These are phyloP conservation scores for Muntiacus reevesi DNA, from an alignment of 2,113 vertebrate species.

Conservation along the genomic window DNA sequence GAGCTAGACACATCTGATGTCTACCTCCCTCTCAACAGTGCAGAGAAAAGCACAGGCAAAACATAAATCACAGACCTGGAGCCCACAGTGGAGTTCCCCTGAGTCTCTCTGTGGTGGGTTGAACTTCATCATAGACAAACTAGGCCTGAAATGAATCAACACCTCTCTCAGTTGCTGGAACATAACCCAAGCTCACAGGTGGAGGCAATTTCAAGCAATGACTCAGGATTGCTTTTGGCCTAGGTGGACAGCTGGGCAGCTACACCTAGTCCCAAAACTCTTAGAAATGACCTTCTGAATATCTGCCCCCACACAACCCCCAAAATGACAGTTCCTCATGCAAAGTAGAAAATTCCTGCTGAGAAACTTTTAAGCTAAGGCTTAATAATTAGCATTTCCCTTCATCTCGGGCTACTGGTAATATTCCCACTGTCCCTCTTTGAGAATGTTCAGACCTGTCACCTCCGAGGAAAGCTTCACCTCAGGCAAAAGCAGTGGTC, in stretches of 20 bases:
- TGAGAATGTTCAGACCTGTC: conserved; percentile 14
- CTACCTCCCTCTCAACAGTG: not conserved
- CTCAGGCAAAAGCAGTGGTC: not conserved
- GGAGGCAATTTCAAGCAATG: conserved; percentile 32
- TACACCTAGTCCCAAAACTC: conserved; percentile 17
- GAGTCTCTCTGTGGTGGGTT: conserved; percentile 51
- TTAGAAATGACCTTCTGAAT: conserved; percentile 21
- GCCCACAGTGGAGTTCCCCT: conserved; percentile 48
- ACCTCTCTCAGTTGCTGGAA: conserved; percentile 41
- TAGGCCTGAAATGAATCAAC: conserved; percentile 49
- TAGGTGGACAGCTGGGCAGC: conserved; percentile 13
- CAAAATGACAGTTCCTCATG: not conserved
- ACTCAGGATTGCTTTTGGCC: conserved; percentile 25
- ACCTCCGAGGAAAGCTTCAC: not conserved
- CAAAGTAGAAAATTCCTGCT: not conserved
- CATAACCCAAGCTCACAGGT: conserved; percentile 17
- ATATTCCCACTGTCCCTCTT: not conserved
- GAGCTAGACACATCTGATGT: not conserved
- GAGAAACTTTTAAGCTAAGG: not conserved
- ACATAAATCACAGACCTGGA: conserved; percentile 73
- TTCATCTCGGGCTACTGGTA: not conserved
- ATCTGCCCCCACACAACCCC: not conserved
- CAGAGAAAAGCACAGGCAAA: not conserved
- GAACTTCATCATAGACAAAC: conserved; percentile 45
- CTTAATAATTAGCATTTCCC: not conserved